phyloP scores from a whole-genome alignment of 2,113 vertebrate species.

The Oriolus oriolus region DNA sequence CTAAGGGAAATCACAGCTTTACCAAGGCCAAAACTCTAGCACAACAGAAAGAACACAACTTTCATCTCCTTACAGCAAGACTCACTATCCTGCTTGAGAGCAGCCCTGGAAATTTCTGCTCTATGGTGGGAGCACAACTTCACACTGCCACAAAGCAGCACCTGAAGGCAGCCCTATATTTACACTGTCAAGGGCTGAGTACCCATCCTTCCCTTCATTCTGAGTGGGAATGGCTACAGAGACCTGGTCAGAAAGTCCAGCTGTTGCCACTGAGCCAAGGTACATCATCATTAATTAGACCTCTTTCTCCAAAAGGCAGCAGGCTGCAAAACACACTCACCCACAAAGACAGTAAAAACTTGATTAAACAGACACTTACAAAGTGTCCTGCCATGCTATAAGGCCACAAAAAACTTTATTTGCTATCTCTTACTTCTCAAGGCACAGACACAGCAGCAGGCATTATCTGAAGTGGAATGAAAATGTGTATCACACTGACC shows the following conservation, averaged over 20 bases:
- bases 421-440: background rate
- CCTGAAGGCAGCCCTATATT: background rate
- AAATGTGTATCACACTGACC: background rate
- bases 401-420: background rate
- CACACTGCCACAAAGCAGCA: background rate
- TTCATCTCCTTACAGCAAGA: background rate
- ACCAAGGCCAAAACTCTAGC: background rate
- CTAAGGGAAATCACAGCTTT: background rate
- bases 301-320: background rate
- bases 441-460: background rate
- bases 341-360: background rate
- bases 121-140: background rate
- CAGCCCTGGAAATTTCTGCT: background rate
- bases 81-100: background rate
- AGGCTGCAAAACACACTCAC: background rate
- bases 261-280: background rate
- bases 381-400: background rate
- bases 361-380: accelerated
- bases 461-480: background rate
- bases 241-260: background rate
- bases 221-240: background rate
- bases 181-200: accelerated
- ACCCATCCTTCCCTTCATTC: background rate
- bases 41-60: background rate
- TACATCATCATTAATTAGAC: background rate